Percentiles rank a stretch among this genome's conserved stretches.
These are phyloP conservation scores for Chlorops oryzae DNA, from an alignment of 1,140 invertebrate genomes.

Conservation along the genomic window DNA sequence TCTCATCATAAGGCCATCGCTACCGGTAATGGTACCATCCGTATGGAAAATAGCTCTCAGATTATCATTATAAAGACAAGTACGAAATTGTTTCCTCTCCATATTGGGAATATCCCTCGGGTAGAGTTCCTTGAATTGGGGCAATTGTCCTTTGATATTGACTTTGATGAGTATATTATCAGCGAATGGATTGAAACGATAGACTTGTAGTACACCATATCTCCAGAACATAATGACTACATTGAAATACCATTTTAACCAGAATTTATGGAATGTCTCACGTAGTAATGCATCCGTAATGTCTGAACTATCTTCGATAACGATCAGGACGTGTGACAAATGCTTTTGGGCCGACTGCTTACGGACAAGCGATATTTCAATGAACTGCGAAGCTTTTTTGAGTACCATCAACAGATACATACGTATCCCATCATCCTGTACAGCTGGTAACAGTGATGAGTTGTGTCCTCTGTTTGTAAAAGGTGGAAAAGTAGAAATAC, in stretches of 20 bases:
- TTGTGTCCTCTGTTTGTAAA: too few relatives aligned
- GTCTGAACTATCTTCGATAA: constrained; percentile 22
- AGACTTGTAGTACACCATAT: constrained; percentile 21
- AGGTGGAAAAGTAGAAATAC: too few relatives aligned
- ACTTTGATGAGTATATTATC: constrained; percentile 26
- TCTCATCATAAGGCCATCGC: constrained; percentile 29
- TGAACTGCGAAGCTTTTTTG: constrained; percentile 26
- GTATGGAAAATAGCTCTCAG: constrained; percentile 29
- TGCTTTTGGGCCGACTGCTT: constrained; percentile 39
- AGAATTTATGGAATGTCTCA: constrained; percentile 36
- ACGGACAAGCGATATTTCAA: constrained; percentile 30
- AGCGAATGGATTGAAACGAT: constrained; percentile 38
- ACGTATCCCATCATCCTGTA: constrained; percentile 38
- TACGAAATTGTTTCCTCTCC: constrained; percentile 31
- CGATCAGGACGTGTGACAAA: constrained; percentile 30
- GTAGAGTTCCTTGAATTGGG: constrained; percentile 26
- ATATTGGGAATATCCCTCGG: constrained; percentile 34
- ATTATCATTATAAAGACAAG: constrained; percentile 38
- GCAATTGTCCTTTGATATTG: not conserved
- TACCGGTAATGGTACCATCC: constrained; percentile 22
- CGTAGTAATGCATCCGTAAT: constrained; percentile 30
- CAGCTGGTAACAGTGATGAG: too few relatives aligned
- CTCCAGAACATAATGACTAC: constrained; percentile 35
- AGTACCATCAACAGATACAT: constrained; percentile 42
- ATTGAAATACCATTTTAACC: constrained; percentile 38